phyloP scores from a whole-genome alignment of 2,888 invertebrate species.

The Diloba caeruleocephala region DNA sequence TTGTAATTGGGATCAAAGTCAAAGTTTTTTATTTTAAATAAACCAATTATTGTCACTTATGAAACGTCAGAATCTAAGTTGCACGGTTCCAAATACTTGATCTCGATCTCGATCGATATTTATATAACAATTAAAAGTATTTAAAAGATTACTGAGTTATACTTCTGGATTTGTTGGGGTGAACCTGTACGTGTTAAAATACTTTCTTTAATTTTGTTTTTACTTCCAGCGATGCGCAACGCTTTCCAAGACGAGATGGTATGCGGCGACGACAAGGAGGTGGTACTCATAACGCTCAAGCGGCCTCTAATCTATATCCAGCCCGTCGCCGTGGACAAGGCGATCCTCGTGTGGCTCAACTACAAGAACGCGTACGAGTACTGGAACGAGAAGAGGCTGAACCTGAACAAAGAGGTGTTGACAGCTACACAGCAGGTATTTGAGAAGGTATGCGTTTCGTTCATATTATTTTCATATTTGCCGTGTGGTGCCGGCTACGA shows the following conservation, averaged over 20 bases:
- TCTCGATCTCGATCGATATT: no score
- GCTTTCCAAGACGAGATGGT: constrained; percentile 97
- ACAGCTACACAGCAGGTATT: constrained; percentile 92
- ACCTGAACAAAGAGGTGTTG: constrained; percentile 96
- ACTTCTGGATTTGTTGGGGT: no score
- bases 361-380: constrained; percentile 99
- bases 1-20: no score
- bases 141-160: no score
- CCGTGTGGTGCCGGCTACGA: no score
- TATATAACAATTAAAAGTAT: no score
- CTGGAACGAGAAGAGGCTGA: constrained; percentile 98
- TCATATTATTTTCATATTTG: no score
- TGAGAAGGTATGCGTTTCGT: constrained; percentile 69
- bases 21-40: no score
- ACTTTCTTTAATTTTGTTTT: background rate
- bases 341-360: constrained; percentile 99
- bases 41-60: no score
- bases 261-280: constrained; percentile 94
- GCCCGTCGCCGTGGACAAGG: constrained; percentile 99
- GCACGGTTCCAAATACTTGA: no score
- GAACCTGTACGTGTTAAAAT: no score
- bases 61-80: no score
- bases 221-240: constrained; percentile 90
- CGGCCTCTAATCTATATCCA: constrained; percentile 98
- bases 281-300: constrained; percentile 96